Evolutionary conservation across 2,797 vertebrate genomes (phyloP), one percentile per base, ranked within the genome.

Genomic region (Catharus ustulatus): DNA sequence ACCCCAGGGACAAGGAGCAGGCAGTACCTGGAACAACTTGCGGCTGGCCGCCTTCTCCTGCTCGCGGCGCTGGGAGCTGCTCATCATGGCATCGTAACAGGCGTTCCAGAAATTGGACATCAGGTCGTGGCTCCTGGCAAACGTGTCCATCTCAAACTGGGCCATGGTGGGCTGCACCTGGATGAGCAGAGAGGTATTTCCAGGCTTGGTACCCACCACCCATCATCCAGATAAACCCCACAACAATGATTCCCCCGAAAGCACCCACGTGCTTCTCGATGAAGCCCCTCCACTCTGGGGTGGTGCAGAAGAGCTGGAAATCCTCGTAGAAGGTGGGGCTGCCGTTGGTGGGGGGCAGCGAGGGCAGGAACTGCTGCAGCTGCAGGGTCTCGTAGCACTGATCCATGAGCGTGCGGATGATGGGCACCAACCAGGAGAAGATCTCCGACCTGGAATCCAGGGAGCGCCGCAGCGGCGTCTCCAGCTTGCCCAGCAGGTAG

Each of bases 81-180:
- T 99, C 99, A 99, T 99, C 84, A 99, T 98, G 69, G 98, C 98
- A 13, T 99, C 99, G 1, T 99, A 99, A 84, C 99, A 99, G 38
- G 99, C 98, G 23, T 99, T 99, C 99, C 99, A 99, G 97, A 99
- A 99, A 72, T 98, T 98, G 23, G 99, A 99, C 99, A 99, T 99
- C 96, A 99, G 99, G 96, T 99, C 98, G 1, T 99, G 99, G 95
- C 99, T 99, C 96, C 98, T 98, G 30, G 98, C 98, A 2, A 99
- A 99, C 0, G 98, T 99, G 97, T 99, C 99, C 97, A 98, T 97
- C 93, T 99, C 98, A 14, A 99, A 99, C 95, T 99, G 98, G 34
- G 98, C 98, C 99, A 99, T 99, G 82, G 98, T 98, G 76, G 99
- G 98, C 95, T 98, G 98, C 57, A 99, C 99, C 99, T 99, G 2